A percentile compares a stretch with the other conserved stretches of the same genome.
These are phyloP conservation scores for Antheraea mylitta DNA, from an alignment of 1,140 invertebrate species.

Conservation along the genomic window DNA sequence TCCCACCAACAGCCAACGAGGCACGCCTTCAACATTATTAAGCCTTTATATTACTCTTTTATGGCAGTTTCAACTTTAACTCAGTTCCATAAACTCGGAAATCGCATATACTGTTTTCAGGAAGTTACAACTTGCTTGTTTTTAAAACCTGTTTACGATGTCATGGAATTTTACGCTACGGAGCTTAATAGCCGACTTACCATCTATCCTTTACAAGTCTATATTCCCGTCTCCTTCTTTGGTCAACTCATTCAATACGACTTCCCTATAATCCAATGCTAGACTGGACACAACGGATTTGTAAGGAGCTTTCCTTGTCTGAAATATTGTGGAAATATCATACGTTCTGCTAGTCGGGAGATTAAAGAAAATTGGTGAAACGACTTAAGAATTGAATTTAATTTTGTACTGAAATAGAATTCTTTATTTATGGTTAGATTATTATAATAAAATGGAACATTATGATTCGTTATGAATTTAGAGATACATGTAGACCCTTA, in stretches of 20 bases:
- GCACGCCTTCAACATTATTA: conserved; percentile 77
- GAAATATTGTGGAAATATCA: conserved; percentile 57
- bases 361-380: conserved; percentile 49
- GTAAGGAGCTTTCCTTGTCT: conserved; percentile 40
- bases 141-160: conserved; percentile 63
- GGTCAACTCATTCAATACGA: conserved; percentile 55
- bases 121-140: conserved; percentile 41
- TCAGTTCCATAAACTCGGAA: conserved; percentile 19
- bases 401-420: conserved; percentile 9
- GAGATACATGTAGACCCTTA: not conserved
- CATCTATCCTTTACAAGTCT: conserved; percentile 33
- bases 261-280: conserved; percentile 63
- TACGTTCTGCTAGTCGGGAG: conserved; percentile 38
- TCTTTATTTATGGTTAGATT: not conserved
- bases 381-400: conserved; percentile 14
- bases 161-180: conserved; percentile 69
- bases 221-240: conserved; percentile 41
- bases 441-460: not conserved
- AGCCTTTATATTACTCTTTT: conserved; percentile 45
- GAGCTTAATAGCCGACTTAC: conserved; percentile 49
- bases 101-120: not conserved
- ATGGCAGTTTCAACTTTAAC: conserved; percentile 32
- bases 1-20: conserved; percentile 67
- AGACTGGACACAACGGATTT: conserved; percentile 56
- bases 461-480: not conserved